Percentiles rank a stretch among this genome's conserved stretches.
These are phyloP conservation scores for Ammodramus savannarum DNA, from an alignment of 2,113 vertebrate species.

Conservation along the genomic window DNA sequence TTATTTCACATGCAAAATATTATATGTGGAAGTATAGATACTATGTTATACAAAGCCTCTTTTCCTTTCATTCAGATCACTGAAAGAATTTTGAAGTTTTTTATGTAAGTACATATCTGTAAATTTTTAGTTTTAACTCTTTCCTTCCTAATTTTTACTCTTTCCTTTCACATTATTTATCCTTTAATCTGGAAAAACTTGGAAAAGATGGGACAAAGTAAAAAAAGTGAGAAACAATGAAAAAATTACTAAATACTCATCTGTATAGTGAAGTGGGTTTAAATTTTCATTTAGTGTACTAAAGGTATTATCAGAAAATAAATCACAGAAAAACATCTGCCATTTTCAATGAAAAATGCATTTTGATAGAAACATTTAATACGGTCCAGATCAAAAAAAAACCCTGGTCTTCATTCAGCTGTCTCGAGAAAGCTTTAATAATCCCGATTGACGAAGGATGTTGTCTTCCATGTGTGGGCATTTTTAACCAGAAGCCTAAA, in stretches of 20 bases:
- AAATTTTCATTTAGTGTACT: neutral
- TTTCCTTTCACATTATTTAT: neutral
- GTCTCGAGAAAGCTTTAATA: neutral
- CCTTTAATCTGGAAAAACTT: neutral
- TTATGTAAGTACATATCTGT: neutral
- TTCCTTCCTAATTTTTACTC: neutral
- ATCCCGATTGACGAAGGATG: neutral
- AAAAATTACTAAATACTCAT: neutral
- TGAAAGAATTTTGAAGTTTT: neutral
- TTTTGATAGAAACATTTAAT: neutral
- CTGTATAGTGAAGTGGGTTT: neutral
- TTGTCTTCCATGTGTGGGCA: fast-evolving
- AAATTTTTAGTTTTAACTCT: neutral
- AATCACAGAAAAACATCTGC: neutral
- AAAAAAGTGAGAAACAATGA: neutral
- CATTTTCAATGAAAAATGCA: neutral
- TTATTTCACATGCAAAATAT: neutral
- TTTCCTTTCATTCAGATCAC: neutral
- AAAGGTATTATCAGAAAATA: neutral
- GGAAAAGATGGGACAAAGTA: neutral
- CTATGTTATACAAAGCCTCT: neutral
- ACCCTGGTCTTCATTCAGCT: neutral
- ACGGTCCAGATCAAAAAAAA: neutral
- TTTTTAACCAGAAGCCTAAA: neutral
- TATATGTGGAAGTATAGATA: neutral